Conservation (phyloP, 2,888 invertebrate species). For the Lasioglossum figueresi region DNA sequence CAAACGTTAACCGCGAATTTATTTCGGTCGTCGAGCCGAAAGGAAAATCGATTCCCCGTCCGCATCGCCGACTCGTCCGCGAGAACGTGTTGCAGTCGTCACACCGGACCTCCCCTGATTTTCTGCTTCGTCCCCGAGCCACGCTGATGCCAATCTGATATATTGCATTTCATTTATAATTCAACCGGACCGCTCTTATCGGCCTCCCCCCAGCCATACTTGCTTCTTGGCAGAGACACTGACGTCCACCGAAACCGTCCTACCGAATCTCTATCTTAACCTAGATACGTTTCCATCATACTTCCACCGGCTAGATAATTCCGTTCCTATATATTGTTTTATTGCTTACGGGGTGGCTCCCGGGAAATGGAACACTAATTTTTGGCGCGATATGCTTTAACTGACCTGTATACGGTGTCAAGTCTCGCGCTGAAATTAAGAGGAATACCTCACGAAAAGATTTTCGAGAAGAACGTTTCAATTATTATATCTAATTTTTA, state of each 20-base stretch:
- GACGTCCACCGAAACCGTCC: neutral
- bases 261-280: neutral
- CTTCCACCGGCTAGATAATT: neutral
- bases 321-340: neutral
- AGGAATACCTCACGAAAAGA: too few relatives aligned
- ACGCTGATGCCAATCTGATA: constrained; percentile 1
- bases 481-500: too few relatives aligned
- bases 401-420: too few relatives aligned
- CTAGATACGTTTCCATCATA: neutral
- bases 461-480: too few relatives aligned
- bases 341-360: neutral
- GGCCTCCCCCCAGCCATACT: neutral
- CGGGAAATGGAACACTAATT: neutral
- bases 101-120: constrained; percentile 1
- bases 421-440: too few relatives aligned
- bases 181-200: constrained; percentile 12
- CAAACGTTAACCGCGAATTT: constrained; percentile 76
- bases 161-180: constrained; percentile 10
- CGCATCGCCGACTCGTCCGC: constrained; percentile 41
- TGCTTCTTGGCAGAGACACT: neutral
- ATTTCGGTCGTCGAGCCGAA: constrained; percentile 62
- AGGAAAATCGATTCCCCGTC: constrained; percentile 63
- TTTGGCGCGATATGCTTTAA: neutral
- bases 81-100: constrained; percentile 1
- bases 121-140: neutral